Conservation (phyloP, 2,797 vertebrate genomes). For the Helarctos malayanus region DNA sequence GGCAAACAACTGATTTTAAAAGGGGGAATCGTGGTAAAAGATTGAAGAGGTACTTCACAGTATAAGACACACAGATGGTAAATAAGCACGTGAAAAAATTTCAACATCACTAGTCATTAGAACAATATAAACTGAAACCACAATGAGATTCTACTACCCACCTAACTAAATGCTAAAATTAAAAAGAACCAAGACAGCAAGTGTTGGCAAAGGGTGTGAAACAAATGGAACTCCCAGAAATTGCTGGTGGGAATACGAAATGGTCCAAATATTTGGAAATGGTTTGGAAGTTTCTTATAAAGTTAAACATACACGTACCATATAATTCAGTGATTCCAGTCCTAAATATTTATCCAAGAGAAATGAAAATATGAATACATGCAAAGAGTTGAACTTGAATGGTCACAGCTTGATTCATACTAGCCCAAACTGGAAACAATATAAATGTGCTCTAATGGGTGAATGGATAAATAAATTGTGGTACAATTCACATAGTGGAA, state of each 20-base stretch:
- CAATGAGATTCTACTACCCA: not conserved
- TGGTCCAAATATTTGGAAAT: not conserved
- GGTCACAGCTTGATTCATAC: not conserved
- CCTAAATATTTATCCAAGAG: slow-evolving; percentile 25
- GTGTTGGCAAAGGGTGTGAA: not conserved
- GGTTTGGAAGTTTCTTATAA: not conserved
- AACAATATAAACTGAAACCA: slow-evolving; percentile 40
- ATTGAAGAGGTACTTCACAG: not conserved
- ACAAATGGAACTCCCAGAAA: not conserved
- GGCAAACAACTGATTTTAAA: not conserved
- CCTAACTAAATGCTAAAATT: slow-evolving; percentile 32
- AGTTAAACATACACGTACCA: not conserved
- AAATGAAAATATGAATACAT: slow-evolving; percentile 44
- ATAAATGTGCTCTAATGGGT: not conserved
- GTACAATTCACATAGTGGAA: not conserved
- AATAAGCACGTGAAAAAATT: not conserved
- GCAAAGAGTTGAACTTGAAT: not conserved
- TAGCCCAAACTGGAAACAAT: not conserved
- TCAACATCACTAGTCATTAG: not conserved
- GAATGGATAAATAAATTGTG: not conserved
- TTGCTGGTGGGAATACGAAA: not conserved
- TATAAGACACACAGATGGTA: not conserved
- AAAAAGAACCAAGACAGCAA: not conserved
- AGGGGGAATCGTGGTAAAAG: not conserved
- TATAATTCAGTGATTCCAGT: not conserved